A percentile compares a stretch with the other conserved stretches of the same genome.
Evolutionary conservation across 2,797 vertebrate species (phyloP).

Genomic region (Eulemur coronatus): DNA sequence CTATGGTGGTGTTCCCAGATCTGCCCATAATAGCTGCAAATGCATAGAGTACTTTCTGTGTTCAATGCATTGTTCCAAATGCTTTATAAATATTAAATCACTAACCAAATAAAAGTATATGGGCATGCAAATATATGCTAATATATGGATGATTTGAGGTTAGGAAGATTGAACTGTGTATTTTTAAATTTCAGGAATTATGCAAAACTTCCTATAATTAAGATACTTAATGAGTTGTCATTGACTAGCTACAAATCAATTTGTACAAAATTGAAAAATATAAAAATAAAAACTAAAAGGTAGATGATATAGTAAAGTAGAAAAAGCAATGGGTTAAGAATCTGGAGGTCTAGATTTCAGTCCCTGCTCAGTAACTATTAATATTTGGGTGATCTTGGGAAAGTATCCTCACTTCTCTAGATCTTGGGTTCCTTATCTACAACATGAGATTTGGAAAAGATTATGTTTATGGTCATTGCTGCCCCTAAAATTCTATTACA

Average conservation of each 20-base stretch:
- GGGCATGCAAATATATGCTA: neutral
- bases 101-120: neutral
- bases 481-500: neutral
- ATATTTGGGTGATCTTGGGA: neutral
- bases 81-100: neutral
- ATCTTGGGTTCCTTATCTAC: neutral
- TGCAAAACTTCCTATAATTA: neutral
- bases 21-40: neutral
- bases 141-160: neutral
- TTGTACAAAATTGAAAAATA: slow-evolving; percentile 7
- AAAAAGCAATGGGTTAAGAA: neutral
- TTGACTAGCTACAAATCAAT: neutral
- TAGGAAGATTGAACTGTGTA: neutral
- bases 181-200: slow-evolving; percentile 44
- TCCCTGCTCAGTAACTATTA: neutral
- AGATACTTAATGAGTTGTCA: neutral
- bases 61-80: neutral
- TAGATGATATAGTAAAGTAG: neutral
- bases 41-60: neutral
- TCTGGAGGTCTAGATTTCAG: neutral
- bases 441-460: neutral
- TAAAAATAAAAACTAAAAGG: neutral
- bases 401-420: neutral
- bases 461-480: neutral
- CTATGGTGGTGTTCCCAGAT: neutral